Base-by-base conservation (phyloP, 2,113 vertebrate species). In the Coryphaenoides rupestris region DNA sequence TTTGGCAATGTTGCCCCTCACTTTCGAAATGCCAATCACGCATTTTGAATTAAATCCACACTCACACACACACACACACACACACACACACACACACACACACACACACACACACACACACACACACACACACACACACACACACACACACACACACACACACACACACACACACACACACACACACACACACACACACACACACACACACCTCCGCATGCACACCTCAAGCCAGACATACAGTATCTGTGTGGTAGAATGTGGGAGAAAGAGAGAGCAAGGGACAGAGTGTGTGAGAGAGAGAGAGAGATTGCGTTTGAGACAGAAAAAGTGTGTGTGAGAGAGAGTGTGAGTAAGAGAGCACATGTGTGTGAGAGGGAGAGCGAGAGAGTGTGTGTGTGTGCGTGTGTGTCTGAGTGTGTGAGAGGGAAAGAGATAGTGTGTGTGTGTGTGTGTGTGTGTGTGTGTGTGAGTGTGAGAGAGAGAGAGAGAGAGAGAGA, bases 61-160 rank as follows among this genome's bases (percentile, higher is more conserved):
- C 62, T 61, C 47, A 67, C 52, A n/a, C n/a, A 3, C 5, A 7
- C 19, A 45, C 19, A 6, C 19, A 53, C 21, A 55, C 15, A 55
- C 55, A 54, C 59, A 59, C 10, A 64, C 54, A 56, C 62, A 63
- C 47, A 67, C 52, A n/a, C n/a, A 3, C 5, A 7, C 19, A 45
- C 19, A 6, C 19, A 53, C 21, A 55, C 15, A 55, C 55, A 54
- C 59, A 59, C 10, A 64, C 54, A 56, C 62, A 63, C 47, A 67
- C 52, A n/a, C n/a, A 3, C 5, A 7, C 19, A 45, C 19, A 6
- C 19, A 53, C 21, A 55, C 15, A 55, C 55, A 54, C 59, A 59
- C 10, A 64, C 54, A 56, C 62, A 63, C 47, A 67, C 52, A n/a
- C n/a, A 3, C 5, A 7, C 19, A 45, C 19, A 6, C 19, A 53